Evolutionary conservation across 2,113 vertebrate species (phyloP).

Genomic region (Colius striatus): DNA sequence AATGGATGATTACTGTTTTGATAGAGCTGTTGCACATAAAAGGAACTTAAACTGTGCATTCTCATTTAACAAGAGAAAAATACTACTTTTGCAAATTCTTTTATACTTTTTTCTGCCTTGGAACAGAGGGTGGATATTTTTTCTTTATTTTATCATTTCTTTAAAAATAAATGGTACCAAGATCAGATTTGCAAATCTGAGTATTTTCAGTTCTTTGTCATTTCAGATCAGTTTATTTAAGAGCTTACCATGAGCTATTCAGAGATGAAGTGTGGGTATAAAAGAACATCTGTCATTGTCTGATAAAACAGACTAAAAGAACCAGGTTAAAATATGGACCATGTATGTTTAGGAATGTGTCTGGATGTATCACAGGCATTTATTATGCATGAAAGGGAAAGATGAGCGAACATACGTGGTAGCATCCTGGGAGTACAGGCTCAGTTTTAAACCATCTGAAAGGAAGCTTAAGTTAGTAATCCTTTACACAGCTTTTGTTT

Average conservation of each 20-base stretch:
- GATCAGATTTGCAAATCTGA: not conserved
- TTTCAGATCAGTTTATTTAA: not conserved
- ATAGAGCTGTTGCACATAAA: not conserved
- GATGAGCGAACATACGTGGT: not conserved
- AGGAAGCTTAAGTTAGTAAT: not conserved
- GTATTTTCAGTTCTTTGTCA: not conserved
- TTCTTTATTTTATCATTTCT: no score
- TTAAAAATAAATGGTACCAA: not conserved
- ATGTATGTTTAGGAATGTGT: not conserved
- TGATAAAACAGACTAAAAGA: not conserved
- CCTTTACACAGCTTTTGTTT: not conserved
- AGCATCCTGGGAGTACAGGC: not conserved
- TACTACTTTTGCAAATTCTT: not conserved
- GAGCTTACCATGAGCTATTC: not conserved
- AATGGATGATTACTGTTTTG: slow-evolving; percentile 26
- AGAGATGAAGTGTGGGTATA: not conserved
- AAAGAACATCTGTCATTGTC: not conserved
- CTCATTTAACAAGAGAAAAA: slow-evolving; percentile 4
- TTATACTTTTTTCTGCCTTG: not conserved
- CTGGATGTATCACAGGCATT: not conserved
- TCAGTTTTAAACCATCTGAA: not conserved
- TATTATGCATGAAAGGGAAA: not conserved
- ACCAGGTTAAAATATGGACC: not conserved
- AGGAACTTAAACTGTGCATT: not conserved
- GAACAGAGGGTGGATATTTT: not conserved